phyloP scores from a whole-genome alignment of 2,797 vertebrate species.

The Halcyon smyrnensis region DNA sequence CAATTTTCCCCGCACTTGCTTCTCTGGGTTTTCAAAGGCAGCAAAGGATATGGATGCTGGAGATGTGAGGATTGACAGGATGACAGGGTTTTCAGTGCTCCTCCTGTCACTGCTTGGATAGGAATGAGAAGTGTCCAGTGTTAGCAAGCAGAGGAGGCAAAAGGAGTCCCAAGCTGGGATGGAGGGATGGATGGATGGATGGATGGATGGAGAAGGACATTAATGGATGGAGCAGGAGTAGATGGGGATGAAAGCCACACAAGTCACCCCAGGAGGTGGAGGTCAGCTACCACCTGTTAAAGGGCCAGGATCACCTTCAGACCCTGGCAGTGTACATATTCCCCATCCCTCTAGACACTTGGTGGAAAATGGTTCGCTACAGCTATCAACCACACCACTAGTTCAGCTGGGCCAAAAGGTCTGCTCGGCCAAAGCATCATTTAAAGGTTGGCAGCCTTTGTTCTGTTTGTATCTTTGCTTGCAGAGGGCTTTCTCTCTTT shows the following conservation, averaged over 20 bases:
- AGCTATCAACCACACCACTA: background rate
- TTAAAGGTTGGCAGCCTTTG: background rate
- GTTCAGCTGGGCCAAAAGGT: constrained; percentile 17
- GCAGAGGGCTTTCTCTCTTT: background rate
- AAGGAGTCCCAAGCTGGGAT: background rate
- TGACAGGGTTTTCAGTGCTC: background rate
- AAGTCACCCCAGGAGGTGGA: background rate
- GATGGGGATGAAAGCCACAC: background rate
- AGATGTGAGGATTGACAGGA: background rate
- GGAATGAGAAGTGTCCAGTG: background rate
- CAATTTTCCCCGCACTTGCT: background rate
- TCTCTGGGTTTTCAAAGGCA: background rate
- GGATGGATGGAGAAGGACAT: background rate
- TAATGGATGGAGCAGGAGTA: background rate
- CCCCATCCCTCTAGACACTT: background rate
- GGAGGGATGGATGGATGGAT: background rate
- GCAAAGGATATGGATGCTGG: background rate
- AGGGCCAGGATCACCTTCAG: background rate
- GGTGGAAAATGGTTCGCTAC: background rate
- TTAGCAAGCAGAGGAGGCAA: background rate
- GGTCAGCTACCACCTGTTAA: background rate
- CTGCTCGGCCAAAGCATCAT: background rate
- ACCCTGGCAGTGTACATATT: background rate
- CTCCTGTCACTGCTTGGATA: background rate
- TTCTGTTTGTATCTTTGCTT: background rate